Percentiles rank a stretch among this genome's conserved stretches.
phyloP scores from a whole-genome alignment of 2,113 vertebrate species.

The Alexandromys fortis region DNA sequence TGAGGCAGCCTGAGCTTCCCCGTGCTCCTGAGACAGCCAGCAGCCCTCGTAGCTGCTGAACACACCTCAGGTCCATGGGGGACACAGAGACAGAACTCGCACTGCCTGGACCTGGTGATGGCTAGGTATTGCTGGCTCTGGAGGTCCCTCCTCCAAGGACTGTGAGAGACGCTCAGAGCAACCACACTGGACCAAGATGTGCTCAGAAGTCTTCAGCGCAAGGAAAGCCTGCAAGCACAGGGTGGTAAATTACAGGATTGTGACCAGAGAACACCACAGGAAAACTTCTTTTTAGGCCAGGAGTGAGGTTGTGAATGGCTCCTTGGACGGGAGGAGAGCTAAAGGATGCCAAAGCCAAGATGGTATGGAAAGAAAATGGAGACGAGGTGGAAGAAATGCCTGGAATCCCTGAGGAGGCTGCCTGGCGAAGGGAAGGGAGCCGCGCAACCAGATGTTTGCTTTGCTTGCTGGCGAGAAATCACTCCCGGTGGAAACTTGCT shows the following conservation, averaged over 20 bases:
- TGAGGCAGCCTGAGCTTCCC: background rate
- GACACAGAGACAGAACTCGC: background rate
- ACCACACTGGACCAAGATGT: background rate
- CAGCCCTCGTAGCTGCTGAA: background rate
- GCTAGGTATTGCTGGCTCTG: background rate
- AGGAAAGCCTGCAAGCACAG: background rate
- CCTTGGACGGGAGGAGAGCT: background rate
- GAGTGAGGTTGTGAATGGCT: slow-evolving; percentile 16
- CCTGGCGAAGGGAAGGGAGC: slow-evolving; percentile 46
- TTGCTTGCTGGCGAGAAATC: slow-evolving; percentile 66
- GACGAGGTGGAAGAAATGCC: slow-evolving; percentile 47
- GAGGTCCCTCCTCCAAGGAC: background rate
- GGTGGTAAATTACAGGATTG: slow-evolving; percentile 57
- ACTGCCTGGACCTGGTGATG: background rate
- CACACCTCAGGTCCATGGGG: background rate
- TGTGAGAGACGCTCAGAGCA: background rate
- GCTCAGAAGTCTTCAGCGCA: background rate
- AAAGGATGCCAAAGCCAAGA: background rate
- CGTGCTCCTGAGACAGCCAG: background rate
- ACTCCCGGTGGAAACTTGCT: slow-evolving; percentile 41
- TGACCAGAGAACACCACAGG: slow-evolving; percentile 66
- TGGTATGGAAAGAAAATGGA: slow-evolving; percentile 54
- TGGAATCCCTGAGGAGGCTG: slow-evolving; percentile 30
- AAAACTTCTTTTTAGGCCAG: slow-evolving; percentile 64
- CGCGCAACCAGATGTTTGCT: slow-evolving; percentile 70